Conservation (phyloP, 2,797 vertebrate species). For the Champsocephalus esox region DNA sequence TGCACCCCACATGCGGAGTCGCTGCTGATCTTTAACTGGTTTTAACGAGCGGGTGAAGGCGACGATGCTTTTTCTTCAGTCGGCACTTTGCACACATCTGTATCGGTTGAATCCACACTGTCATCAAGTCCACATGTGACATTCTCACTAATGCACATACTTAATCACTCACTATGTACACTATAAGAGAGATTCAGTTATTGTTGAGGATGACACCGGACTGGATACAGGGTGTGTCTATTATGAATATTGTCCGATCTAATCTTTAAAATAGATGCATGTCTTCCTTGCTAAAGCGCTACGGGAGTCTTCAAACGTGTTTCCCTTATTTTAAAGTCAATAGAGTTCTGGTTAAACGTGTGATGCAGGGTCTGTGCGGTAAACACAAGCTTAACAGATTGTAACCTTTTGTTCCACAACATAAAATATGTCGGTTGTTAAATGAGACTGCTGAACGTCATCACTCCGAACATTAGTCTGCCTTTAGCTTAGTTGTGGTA, state of each 20-base stretch:
- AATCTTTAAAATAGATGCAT: not conserved
- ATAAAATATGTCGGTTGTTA: too few relatives aligned
- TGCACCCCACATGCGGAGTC: slow-evolving; percentile 75
- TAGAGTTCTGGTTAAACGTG: too few relatives aligned
- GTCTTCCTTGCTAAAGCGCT: too few relatives aligned
- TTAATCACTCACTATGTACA: not conserved
- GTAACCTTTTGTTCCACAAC: too few relatives aligned
- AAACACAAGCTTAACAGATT: too few relatives aligned
- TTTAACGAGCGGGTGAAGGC: slow-evolving; percentile 64
- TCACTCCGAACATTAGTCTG: too few relatives aligned
- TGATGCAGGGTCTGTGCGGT: too few relatives aligned
- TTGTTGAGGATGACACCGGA: not conserved
- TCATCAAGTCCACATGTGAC: slow-evolving; percentile 31
- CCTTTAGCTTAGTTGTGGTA: too few relatives aligned
- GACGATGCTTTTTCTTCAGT: slow-evolving; percentile 59
- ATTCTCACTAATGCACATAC: slow-evolving; percentile 28
- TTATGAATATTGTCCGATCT: not conserved
- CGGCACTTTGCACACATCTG: slow-evolving; percentile 69
- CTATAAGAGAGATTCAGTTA: slow-evolving; percentile 2
- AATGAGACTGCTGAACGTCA: too few relatives aligned
- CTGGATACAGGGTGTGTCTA: not conserved
- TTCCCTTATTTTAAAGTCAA: too few relatives aligned
- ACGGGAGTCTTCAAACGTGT: too few relatives aligned
- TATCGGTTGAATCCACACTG: slow-evolving; percentile 39
- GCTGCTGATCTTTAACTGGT: slow-evolving; percentile 50